Percentiles rank a stretch among this genome's conserved stretches.
These are phyloP conservation scores for Eumacrocentrus americanus DNA, from an alignment of 2,888 invertebrate genomes.

Conservation along the genomic window DNA sequence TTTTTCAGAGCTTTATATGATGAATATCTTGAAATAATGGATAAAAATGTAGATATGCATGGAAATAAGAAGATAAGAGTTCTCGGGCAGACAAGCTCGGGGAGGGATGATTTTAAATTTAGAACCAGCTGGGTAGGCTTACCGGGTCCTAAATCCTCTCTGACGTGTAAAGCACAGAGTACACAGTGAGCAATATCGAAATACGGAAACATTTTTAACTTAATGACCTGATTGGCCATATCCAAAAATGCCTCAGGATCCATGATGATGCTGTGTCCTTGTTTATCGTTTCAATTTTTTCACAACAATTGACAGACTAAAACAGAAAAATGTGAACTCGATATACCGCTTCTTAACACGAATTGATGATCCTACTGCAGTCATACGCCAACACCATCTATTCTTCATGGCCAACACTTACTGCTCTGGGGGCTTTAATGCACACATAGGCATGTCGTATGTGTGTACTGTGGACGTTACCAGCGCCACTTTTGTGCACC, in stretches of 20 bases:
- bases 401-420: too few relatives aligned
- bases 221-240: slow-evolving; percentile 98
- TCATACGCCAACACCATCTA: not conserved
- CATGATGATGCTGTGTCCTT: slow-evolving; percentile 64
- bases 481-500: too few relatives aligned
- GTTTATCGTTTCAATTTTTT: not conserved
- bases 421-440: too few relatives aligned
- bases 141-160: slow-evolving; percentile 94
- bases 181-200: slow-evolving; percentile 98
- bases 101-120: slow-evolving; percentile 52
- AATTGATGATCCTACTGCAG: not conserved
- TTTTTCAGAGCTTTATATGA: too few relatives aligned
- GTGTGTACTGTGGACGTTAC: too few relatives aligned
- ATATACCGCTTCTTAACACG: not conserved
- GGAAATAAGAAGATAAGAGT: not conserved
- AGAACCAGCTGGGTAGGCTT: slow-evolving; percentile 62
- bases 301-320: too few relatives aligned
- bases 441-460: too few relatives aligned
- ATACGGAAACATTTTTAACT: slow-evolving; percentile 99
- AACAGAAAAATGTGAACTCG: not conserved
- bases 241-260: slow-evolving; percentile 97
- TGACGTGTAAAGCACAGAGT: slow-evolving; percentile 90
- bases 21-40: slow-evolving; percentile 16
- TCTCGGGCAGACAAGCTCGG: slow-evolving; percentile 39
- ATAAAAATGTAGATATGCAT: slow-evolving; percentile 4